Conservation (phyloP, 1,140 invertebrate species). For the Drosophila novamexicana region DNA sequence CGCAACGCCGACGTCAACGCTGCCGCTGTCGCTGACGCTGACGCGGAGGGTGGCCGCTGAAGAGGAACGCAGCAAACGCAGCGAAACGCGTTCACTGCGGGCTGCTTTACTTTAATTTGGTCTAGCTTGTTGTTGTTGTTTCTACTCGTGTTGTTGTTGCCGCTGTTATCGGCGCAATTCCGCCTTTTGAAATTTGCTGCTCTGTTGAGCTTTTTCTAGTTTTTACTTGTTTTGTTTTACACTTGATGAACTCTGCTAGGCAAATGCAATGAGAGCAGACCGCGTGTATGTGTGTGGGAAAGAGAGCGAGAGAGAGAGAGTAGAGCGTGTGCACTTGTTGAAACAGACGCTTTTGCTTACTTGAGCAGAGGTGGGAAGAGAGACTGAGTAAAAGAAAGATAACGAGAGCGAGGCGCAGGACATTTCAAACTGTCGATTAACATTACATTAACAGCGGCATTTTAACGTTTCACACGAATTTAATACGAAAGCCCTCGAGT, state of each 20-base stretch:
- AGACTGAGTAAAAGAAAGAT: neutral
- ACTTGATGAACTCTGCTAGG: constrained; percentile 50
- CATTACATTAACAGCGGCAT: neutral
- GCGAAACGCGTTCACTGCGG: constrained; percentile 65
- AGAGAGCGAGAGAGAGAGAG: constrained; percentile 4
- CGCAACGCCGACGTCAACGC: constrained; percentile 37
- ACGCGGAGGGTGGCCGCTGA: constrained; percentile 54
- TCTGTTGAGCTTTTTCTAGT: constrained; percentile 58
- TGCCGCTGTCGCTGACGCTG: constrained; percentile 15
- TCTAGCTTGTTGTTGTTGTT: constrained; percentile 43
- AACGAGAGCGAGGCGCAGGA: neutral
- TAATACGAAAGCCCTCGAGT: neutral
- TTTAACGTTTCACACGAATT: constrained; percentile 8
- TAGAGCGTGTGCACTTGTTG: constrained; percentile 21
- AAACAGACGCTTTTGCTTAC: neutral
- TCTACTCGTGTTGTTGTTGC: constrained; percentile 6
- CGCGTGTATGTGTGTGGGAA: constrained; percentile 8
- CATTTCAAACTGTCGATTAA: neutral
- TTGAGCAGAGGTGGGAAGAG: neutral
- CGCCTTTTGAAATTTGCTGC: constrained; percentile 66
- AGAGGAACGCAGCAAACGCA: constrained; percentile 60
- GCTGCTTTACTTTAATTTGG: constrained; percentile 51
- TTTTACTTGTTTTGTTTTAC: constrained; percentile 52
- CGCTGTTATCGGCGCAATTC: constrained; percentile 63
- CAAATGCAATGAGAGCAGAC: constrained; percentile 15